Evolutionary conservation across 2,113 vertebrate species (phyloP).

Genomic region (Struthio camelus): DNA sequence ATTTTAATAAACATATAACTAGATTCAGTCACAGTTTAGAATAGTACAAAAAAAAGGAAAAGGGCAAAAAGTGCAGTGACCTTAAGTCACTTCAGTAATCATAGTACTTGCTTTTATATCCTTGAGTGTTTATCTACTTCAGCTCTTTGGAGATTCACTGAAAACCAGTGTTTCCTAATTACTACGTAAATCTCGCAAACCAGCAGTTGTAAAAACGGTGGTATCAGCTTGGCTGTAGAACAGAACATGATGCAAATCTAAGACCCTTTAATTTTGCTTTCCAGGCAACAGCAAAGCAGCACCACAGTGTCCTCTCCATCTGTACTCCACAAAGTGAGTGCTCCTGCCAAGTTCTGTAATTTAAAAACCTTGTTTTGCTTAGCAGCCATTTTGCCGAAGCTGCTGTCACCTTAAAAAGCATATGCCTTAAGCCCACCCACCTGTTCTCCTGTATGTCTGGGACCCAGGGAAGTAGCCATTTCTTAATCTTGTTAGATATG

Average conservation of each 20-base stretch:
- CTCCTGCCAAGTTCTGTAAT: neutral
- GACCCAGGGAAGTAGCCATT: neutral
- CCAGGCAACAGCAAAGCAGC: conserved; percentile 63
- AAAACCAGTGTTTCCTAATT: neutral
- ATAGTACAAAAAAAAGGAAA: neutral
- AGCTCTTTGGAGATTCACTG: neutral
- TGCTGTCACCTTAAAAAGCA: conserved; percentile 29
- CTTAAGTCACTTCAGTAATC: neutral
- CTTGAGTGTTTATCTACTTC: neutral
- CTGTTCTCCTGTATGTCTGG: neutral
- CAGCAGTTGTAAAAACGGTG: neutral
- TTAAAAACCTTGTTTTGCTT: neutral
- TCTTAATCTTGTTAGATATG: neutral
- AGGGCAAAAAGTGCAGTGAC: neutral
- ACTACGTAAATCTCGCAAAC: neutral
- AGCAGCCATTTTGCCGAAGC: conserved; percentile 9
- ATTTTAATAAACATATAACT: neutral
- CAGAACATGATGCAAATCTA: neutral
- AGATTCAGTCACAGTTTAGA: neutral
- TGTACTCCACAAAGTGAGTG: conserved; percentile 72
- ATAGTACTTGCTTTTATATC: neutral
- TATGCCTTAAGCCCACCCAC: neutral
- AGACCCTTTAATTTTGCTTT: conserved; percentile 49
- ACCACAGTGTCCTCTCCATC: conserved; percentile 56
- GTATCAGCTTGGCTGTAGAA: neutral